Conservation (phyloP, 1,140 invertebrate genomes). For the Zaprionus nigranus region DNA sequence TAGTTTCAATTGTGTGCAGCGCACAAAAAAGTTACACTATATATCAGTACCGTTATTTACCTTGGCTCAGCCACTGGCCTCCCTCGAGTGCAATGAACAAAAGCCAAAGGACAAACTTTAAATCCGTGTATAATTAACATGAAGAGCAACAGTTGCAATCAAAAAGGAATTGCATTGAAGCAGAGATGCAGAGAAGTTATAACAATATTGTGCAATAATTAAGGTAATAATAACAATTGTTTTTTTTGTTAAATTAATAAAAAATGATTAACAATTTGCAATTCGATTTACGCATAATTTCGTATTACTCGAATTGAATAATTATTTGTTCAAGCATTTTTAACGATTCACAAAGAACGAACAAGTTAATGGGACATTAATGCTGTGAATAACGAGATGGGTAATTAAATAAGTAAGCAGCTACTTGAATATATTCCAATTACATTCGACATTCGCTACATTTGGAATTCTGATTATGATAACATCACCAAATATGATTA, state of each 20-base stretch:
- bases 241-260: not conserved
- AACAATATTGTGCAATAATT: not conserved
- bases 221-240: not conserved
- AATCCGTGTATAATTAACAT: not conserved
- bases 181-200: not conserved
- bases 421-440: too few relatives aligned
- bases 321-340: not conserved
- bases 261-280: not conserved
- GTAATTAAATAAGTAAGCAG: not conserved
- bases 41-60: slow-evolving; percentile 11
- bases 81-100: slow-evolving; percentile 13
- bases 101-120: slow-evolving; percentile 21
- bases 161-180: not conserved
- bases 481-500: not conserved
- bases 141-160: not conserved
- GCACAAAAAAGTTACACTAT: not conserved
- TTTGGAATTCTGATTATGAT: not conserved
- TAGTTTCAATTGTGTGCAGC: slow-evolving; percentile 4
- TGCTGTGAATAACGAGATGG: not conserved
- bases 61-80: not conserved
- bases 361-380: not conserved
- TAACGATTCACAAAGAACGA: not conserved
- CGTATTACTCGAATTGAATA: not conserved
- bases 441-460: not conserved
- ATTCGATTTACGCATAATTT: not conserved